A percentile compares a stretch with the other conserved stretches of the same genome.
phyloP scores from a whole-genome alignment of 2,888 invertebrate genomes.

The Euplagia quadripunctaria region DNA sequence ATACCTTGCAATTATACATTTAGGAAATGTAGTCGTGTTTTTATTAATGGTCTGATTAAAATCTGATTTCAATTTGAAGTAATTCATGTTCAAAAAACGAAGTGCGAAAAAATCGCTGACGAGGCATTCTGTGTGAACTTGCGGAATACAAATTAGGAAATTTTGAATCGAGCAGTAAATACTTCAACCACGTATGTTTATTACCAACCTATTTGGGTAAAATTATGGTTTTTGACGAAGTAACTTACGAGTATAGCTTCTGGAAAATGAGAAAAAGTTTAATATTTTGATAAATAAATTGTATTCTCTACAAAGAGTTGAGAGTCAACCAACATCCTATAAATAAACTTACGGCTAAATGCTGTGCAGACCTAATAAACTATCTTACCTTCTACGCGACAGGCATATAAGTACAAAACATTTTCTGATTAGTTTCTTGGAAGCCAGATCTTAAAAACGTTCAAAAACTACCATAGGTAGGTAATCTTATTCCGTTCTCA shows the following conservation, averaged over 20 bases:
- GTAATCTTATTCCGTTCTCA: not conserved
- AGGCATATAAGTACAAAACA: not conserved
- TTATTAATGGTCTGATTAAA: slow-evolving; percentile 29
- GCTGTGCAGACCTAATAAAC: not conserved
- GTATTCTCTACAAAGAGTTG: not conserved
- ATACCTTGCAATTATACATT: not conserved
- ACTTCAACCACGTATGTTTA: slow-evolving; percentile 58
- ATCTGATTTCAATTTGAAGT: slow-evolving; percentile 45
- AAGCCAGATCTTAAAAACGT: too few relatives aligned
- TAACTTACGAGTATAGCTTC: not conserved
- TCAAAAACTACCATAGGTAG: too few relatives aligned
- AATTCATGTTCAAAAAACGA: slow-evolving; percentile 42
- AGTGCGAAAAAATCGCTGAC: slow-evolving; percentile 54
- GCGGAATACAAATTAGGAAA: slow-evolving; percentile 94
- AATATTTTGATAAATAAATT: not conserved
- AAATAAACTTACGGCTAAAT: too few relatives aligned
- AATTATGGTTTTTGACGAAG: slow-evolving; percentile 1
- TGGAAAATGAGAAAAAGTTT: not conserved
- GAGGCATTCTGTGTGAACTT: slow-evolving; percentile 90
- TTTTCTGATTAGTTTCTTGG: too few relatives aligned
- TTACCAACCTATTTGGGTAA: slow-evolving; percentile 8
- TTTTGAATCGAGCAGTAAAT: slow-evolving; percentile 67
- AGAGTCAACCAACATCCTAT: too few relatives aligned
- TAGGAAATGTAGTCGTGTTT: slow-evolving; percentile 6
- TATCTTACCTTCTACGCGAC: not conserved